Percentiles rank a stretch among this genome's conserved stretches.
Conservation (phyloP, 2,797 vertebrate genomes). For the Argentina silus region DNA sequence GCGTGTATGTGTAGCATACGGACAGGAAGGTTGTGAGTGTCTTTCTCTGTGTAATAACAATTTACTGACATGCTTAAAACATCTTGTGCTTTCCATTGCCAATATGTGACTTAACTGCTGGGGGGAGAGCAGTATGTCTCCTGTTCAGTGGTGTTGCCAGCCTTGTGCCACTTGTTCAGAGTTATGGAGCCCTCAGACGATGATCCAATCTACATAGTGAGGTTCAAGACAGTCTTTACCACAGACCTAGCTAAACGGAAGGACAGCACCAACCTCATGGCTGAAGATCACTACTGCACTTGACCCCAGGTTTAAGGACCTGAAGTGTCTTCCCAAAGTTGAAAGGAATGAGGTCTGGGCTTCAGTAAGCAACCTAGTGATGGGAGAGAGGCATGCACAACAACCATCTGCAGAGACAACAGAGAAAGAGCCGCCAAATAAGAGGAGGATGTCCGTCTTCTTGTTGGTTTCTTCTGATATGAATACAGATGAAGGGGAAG, state of each 20-base stretch:
- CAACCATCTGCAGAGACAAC: conserved; percentile 17
- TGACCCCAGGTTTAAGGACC: conserved; percentile 24
- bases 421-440: conserved; percentile 32
- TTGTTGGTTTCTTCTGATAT: conserved; percentile 40
- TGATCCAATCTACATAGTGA: conserved; percentile 23
- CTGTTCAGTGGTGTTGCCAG: conserved; percentile 30
- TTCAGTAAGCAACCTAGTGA: conserved; percentile 15
- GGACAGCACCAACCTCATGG: conserved; percentile 29
- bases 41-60: background rate
- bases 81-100: conserved; percentile 18
- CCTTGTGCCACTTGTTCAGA: conserved; percentile 7
- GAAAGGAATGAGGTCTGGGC: conserved; percentile 12
- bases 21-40: too few relatives aligned
- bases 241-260: conserved; percentile 25
- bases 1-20: too few relatives aligned
- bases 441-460: conserved; percentile 22
- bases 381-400: conserved; percentile 17
- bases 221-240: conserved; percentile 28
- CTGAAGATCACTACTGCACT: conserved; percentile 22
- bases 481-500: conserved; percentile 25
- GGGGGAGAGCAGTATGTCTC: conserved; percentile 23
- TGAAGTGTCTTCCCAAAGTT: conserved; percentile 12
- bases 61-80: conserved; percentile 15
- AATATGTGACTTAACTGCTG: conserved; percentile 12
- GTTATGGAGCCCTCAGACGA: conserved; percentile 34